Evolutionary conservation across 2,888 invertebrate genomes (phyloP).

Genomic region (Argynnis bischoffii): DNA sequence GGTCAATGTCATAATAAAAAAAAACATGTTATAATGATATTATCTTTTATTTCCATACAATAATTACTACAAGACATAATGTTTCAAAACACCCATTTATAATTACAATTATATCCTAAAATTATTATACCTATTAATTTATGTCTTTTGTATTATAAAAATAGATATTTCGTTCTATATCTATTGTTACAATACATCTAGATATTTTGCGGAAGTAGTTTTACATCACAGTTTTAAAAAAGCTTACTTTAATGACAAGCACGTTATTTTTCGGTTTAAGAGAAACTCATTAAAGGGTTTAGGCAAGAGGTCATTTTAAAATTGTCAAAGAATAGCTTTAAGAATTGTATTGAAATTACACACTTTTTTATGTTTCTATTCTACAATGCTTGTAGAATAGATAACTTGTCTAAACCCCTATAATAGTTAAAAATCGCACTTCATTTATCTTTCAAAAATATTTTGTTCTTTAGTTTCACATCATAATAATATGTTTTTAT

Average conservation of each 20-base stretch:
- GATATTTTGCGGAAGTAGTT: neutral
- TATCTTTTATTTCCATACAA: slow-evolving; percentile 2
- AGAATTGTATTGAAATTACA: no score
- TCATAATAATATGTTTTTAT: no score
- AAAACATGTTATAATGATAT: neutral
- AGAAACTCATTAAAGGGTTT: neutral
- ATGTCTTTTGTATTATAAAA: neutral
- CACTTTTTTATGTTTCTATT: no score
- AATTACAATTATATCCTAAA: neutral
- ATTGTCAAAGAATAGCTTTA: no score
- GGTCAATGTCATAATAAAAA: neutral
- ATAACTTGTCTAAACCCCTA: no score
- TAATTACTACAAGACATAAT: neutral
- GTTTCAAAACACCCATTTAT: slow-evolving; percentile 10
- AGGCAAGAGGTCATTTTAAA: no score
- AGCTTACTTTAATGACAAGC: neutral
- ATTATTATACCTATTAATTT: neutral
- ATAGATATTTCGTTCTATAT: neutral
- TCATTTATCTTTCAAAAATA: no score
- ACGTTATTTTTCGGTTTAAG: neutral
- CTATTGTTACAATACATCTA: neutral
- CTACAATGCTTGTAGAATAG: no score
- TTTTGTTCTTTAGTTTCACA: no score
- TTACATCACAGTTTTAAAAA: slow-evolving; percentile 3
- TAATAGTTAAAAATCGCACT: no score